Conservation (phyloP, 2,113 vertebrate genomes). For the Aldabrachelys gigantea region DNA sequence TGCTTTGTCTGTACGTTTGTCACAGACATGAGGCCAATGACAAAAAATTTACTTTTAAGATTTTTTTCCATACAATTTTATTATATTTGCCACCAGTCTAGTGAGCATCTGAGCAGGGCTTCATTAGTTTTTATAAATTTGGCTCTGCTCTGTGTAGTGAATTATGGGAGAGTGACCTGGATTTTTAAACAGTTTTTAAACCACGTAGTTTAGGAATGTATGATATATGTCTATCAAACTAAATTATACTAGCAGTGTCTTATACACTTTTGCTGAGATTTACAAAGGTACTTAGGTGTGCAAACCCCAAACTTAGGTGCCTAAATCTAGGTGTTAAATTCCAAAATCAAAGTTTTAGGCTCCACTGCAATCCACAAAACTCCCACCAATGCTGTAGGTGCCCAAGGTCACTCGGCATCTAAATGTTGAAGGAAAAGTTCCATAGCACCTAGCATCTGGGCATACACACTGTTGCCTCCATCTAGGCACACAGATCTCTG, state of each 20-base stretch:
- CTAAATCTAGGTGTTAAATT: background rate
- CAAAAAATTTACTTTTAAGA: background rate
- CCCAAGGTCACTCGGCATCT: background rate
- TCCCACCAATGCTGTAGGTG: background rate
- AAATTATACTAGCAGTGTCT: background rate
- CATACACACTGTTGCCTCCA: background rate
- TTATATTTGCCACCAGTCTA: background rate
- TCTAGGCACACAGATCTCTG: background rate
- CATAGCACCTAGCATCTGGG: background rate
- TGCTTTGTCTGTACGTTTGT: background rate
- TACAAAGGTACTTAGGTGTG: background rate
- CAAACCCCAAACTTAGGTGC: background rate
- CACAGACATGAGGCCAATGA: background rate
- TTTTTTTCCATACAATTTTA: background rate
- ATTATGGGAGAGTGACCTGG: background rate
- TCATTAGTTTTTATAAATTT: background rate
- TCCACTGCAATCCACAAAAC: background rate
- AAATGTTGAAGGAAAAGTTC: background rate
- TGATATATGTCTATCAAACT: background rate
- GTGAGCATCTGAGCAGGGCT: background rate
- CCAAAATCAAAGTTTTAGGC: background rate
- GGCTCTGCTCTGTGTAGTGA: accelerated
- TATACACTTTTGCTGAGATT: background rate
- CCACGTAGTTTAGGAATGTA: background rate
- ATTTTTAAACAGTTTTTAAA: background rate